Conservation (phyloP, 2,888 invertebrate species). For the Pterostichus niger region DNA sequence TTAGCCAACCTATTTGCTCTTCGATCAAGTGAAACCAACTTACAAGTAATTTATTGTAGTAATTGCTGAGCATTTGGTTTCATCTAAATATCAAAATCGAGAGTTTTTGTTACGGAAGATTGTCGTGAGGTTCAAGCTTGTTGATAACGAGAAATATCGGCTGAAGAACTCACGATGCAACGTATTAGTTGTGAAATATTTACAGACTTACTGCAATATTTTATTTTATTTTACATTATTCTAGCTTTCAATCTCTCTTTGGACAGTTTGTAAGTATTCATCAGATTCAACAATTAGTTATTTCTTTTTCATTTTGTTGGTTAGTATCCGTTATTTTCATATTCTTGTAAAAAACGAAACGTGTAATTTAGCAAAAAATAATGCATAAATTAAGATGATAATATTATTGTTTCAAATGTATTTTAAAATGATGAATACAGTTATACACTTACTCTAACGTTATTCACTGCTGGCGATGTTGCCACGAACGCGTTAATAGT, state of each 20-base stretch:
- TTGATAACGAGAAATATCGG: conserved; percentile 36
- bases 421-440: conserved; percentile 49
- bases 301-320: too few species aligned
- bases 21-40: conserved; percentile 30
- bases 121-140: conserved; percentile 25
- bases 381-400: conserved; percentile 31
- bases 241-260: background rate
- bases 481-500: conserved; percentile 36
- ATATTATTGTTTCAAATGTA: conserved; percentile 16
- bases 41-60: conserved; percentile 42
- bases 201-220: background rate
- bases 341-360: background rate
- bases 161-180: conserved; percentile 21
- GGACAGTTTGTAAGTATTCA: background rate
- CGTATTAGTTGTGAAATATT: background rate
- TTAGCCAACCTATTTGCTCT: conserved; percentile 14
- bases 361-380: conserved; percentile 30
- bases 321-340: background rate
- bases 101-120: conserved; percentile 23
- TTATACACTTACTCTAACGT: conserved; percentile 40
- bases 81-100: conserved; percentile 47
- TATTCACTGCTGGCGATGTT: conserved; percentile 23
- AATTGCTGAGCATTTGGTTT: conserved; percentile 8
- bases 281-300: background rate
- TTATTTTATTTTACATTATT: background rate